phyloP scores from a whole-genome alignment of 2,797 vertebrate species.

The Selene dorsalis region DNA sequence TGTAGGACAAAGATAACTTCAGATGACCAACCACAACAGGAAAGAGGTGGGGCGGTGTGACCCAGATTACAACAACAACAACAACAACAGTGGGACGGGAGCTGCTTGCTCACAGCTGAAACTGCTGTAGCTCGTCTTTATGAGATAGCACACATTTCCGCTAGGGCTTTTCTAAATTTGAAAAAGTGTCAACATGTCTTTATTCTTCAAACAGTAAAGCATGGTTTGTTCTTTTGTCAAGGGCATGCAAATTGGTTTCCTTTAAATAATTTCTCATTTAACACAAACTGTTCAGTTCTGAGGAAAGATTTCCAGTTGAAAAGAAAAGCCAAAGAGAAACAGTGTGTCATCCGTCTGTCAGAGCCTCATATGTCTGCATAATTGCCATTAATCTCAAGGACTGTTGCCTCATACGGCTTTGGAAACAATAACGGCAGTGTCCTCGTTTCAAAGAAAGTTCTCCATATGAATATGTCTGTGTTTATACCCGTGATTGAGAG shows the following conservation, averaged over 20 bases:
- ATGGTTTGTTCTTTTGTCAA: conserved; percentile 24
- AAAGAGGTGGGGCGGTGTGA: not conserved
- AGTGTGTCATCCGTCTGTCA: conserved; percentile 12
- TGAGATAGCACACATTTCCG: not conserved
- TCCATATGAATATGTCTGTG: not conserved
- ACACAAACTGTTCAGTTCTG: not conserved
- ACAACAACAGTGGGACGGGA: not conserved
- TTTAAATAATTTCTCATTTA: conserved; percentile 21
- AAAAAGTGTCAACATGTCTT: conserved; percentile 12
- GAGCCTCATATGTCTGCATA: conserved; percentile 4
- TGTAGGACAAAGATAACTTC: conserved; percentile 9
- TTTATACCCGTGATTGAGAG: not conserved
- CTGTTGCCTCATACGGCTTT: conserved; percentile 7
- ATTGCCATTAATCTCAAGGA: conserved; percentile 23
- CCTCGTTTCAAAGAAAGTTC: not conserved
- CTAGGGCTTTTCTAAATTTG: not conserved
- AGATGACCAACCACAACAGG: not conserved
- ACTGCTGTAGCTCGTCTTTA: not conserved
- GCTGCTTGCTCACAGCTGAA: conserved; percentile 3
- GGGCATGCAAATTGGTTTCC: conserved; percentile 9
- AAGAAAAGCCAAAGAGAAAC: conserved; percentile 20
- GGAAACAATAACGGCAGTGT: not conserved
- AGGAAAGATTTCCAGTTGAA: conserved; percentile 12
- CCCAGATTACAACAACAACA: not conserved
- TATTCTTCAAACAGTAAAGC: conserved; percentile 6